A percentile compares a stretch with the other conserved stretches of the same genome.
Evolutionary conservation across 2,797 vertebrate species (phyloP).

Genomic region (Potorous gilbertii): DNA sequence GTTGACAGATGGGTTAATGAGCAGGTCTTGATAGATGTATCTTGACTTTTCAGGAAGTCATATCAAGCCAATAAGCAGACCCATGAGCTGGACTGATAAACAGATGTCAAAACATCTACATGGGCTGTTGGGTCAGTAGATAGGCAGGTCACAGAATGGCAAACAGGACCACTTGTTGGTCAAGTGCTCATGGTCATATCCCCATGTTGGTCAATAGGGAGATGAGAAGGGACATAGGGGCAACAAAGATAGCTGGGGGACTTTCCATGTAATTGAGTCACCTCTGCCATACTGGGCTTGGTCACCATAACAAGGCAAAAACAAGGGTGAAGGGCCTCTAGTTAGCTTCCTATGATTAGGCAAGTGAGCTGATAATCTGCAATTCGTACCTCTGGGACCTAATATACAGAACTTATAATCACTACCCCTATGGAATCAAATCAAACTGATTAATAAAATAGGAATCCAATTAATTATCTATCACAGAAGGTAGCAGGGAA

Average conservation of each 20-base stretch:
- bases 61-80: neutral
- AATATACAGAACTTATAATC: neutral
- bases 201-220: neutral
- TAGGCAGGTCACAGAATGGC: neutral
- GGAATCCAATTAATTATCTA: neutral
- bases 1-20: neutral
- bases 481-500: neutral
- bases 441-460: neutral
- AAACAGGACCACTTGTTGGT: neutral
- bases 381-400: neutral
- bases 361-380: neutral
- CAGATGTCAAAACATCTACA: neutral
- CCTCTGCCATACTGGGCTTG: too few relatives aligned
- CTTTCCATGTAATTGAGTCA: neutral
- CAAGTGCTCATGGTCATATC: neutral
- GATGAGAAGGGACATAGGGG: neutral
- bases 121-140: neutral
- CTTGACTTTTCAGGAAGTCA: neutral
- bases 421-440: neutral
- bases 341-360: neutral
- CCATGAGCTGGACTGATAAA: neutral
- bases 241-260: neutral
- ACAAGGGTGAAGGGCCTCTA: neutral
- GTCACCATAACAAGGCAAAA: neutral
- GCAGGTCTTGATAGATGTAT: neutral